Percentiles rank a stretch among this genome's conserved stretches.
phyloP scores from a whole-genome alignment of 2,113 vertebrate genomes.

The Clarias batrachus region DNA sequence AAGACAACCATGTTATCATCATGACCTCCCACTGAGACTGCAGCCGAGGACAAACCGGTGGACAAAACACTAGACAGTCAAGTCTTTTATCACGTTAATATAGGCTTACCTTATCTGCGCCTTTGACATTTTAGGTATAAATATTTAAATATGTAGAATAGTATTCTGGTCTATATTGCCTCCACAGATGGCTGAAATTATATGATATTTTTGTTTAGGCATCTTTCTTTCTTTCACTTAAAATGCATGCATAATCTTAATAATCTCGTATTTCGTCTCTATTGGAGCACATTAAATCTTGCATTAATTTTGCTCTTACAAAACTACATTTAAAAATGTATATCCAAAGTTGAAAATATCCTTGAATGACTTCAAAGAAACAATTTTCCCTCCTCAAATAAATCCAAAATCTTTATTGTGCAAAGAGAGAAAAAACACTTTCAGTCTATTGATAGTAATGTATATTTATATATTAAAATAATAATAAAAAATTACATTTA shows the following conservation, averaged over 20 bases:
- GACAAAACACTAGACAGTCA: constrained; percentile 4
- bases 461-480: not conserved
- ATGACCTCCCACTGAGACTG: constrained; percentile 37
- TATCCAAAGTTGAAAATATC: not conserved
- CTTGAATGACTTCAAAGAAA: not conserved
- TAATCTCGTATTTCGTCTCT: not conserved
- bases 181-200: not conserved
- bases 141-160: constrained; percentile 11
- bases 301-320: not conserved
- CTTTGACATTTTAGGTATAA: constrained; percentile 13
- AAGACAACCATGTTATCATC: constrained; percentile 31
- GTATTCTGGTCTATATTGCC: not conserved
- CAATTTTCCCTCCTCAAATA: not conserved
- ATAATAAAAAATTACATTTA: too few relatives aligned
- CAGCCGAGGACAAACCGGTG: constrained; percentile 12
- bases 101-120: constrained; percentile 15
- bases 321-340: not conserved
- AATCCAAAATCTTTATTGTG: not conserved
- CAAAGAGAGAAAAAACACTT: not conserved
- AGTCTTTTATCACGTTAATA: constrained; percentile 25
- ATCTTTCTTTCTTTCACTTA: not conserved
- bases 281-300: not conserved
- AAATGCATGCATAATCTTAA: not conserved
- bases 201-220: not conserved
- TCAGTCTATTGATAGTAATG: not conserved